Evolutionary conservation across 1,140 invertebrate species (phyloP).

Genomic region (Coptotermes formosanus): DNA sequence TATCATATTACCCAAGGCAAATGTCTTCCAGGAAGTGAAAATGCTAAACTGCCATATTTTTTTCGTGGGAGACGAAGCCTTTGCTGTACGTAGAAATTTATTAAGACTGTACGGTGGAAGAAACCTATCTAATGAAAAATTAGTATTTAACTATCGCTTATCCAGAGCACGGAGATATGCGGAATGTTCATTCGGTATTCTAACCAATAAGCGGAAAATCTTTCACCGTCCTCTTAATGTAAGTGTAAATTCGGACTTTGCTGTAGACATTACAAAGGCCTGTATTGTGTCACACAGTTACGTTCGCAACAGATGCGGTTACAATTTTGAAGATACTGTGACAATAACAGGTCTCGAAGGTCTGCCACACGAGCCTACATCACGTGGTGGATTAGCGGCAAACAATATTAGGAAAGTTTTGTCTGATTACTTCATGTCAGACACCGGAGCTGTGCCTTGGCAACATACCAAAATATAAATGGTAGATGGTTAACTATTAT

Average conservation of each 20-base stretch:
- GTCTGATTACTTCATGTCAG: too few relatives aligned
- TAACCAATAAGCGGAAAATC: slow-evolving; percentile 45
- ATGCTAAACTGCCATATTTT: neutral
- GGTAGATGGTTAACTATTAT: too few relatives aligned
- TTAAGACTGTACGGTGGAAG: slow-evolving; percentile 49
- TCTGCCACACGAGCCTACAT: too few relatives aligned
- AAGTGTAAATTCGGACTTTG: slow-evolving; percentile 38
- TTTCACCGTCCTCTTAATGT: slow-evolving; percentile 44
- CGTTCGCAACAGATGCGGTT: slow-evolving; percentile 43
- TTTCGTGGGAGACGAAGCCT: slow-evolving; percentile 46
- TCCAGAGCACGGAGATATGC: slow-evolving; percentile 43
- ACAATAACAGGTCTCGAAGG: too few relatives aligned
- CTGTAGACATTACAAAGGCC: slow-evolving; percentile 42
- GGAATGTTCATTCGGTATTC: slow-evolving; percentile 46
- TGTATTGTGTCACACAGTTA: slow-evolving; percentile 46
- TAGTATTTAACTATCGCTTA: slow-evolving; percentile 46
- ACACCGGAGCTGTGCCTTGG: too few relatives aligned
- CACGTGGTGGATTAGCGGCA: too few relatives aligned
- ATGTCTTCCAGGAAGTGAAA: slow-evolving; percentile 25
- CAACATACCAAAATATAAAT: too few relatives aligned
- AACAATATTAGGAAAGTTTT: too few relatives aligned
- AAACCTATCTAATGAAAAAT: slow-evolving; percentile 41
- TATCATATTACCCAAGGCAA: slow-evolving; percentile 14
- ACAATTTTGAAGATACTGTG: slow-evolving; percentile 42
- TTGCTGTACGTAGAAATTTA: slow-evolving; percentile 45